A percentile compares a stretch with the other conserved stretches of the same genome.
Conservation (phyloP, 2,797 vertebrate genomes). For the Thripadectes ignobilis region DNA sequence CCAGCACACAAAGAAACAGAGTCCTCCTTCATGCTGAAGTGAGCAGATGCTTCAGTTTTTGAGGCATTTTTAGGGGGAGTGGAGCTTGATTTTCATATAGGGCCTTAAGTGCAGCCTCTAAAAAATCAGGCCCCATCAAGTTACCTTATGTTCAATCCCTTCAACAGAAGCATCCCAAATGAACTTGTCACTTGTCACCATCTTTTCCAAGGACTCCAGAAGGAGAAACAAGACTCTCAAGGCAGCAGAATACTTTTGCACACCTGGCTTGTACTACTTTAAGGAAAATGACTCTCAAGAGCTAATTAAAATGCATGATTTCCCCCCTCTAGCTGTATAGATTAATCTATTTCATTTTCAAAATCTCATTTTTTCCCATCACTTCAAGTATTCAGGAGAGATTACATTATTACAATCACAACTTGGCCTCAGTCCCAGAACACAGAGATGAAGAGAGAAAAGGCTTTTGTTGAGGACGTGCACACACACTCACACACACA, state of each 20-base stretch:
- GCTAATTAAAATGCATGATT: conserved; percentile 53
- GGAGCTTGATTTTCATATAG: not conserved
- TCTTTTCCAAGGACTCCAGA: conserved; percentile 50
- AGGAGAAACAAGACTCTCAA: conserved; percentile 34
- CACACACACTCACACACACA: not conserved
- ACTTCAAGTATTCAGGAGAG: conserved; percentile 66
- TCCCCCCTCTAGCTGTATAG: conserved; percentile 57
- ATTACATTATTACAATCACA: conserved; percentile 66
- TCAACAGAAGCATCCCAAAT: not conserved
- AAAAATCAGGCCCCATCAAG: conserved; percentile 4
- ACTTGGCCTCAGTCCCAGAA: conserved; percentile 65
- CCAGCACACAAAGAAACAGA: not conserved
- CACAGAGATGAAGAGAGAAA: conserved; percentile 49
- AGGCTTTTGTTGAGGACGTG: conserved; percentile 33
- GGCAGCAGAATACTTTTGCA: conserved; percentile 47
- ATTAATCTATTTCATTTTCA: conserved; percentile 71
- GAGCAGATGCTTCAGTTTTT: not conserved
- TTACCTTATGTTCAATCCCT: not conserved
- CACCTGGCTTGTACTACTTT: conserved; percentile 62
- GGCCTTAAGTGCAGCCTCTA: not conserved
- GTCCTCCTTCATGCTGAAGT: not conserved
- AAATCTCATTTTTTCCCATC: conserved; percentile 58
- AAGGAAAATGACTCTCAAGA: conserved; percentile 51
- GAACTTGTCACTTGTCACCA: conserved; percentile 51
- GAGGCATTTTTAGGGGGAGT: not conserved